Percentiles rank a stretch among this genome's conserved stretches.
Conservation (phyloP, 1,140 invertebrate genomes). For the Megathymus violae region DNA sequence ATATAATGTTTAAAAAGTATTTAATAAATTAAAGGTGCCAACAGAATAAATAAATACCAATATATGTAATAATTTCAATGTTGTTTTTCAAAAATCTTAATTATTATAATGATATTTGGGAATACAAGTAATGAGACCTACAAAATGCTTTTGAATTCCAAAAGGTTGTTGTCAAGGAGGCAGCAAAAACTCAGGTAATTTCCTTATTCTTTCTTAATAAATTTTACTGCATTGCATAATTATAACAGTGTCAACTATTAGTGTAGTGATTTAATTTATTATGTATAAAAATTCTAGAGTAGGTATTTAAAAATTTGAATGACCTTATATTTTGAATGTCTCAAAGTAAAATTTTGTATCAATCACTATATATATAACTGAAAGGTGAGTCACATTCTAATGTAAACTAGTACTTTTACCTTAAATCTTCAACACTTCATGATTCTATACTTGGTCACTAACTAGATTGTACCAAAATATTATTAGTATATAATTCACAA, state of each 20-base stretch:
- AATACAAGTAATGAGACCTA: conserved; percentile 2
- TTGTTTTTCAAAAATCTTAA: background rate
- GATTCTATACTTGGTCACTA: no score
- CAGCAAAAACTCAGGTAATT: conserved; percentile 33
- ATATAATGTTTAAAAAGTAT: background rate
- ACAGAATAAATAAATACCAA: conserved; percentile 1
- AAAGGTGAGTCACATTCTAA: background rate
- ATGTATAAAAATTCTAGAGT: background rate
- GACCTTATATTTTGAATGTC: no score
- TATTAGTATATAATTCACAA: conserved; percentile 5
- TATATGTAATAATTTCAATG: conserved; percentile 2
- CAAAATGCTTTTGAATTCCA: conserved; percentile 28
- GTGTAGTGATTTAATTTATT: conserved; percentile 23
- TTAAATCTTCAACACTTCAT: no score
- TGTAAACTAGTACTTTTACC: conserved; percentile 20
- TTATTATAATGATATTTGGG: background rate
- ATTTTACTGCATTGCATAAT: conserved; percentile 32
- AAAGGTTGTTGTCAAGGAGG: conserved; percentile 34
- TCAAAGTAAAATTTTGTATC: no score
- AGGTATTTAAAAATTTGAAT: background rate
- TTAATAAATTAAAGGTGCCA: conserved; percentile 34
- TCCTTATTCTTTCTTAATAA: background rate
- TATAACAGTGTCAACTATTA: conserved; percentile 35
- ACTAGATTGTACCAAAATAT: no score
- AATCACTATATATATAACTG: no score